Evolutionary conservation across 2,113 vertebrate species (phyloP), one percentile per base, ranked within the genome.

Genomic region (Zosterops hypoxanthus): DNA sequence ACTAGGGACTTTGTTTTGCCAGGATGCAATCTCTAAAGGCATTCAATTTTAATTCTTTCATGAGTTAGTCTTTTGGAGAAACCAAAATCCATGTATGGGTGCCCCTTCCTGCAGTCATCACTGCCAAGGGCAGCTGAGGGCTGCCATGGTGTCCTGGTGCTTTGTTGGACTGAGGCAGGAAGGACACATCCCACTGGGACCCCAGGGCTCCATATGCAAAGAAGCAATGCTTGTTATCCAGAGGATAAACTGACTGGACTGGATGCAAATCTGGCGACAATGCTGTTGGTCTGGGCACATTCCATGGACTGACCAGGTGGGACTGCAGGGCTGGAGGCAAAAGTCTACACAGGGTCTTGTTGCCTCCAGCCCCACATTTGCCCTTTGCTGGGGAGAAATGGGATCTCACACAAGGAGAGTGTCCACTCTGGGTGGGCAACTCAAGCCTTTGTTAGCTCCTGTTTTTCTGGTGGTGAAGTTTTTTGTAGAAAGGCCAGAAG

Each of bases 91-190:
- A 5, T 60, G 55, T 71, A 18, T 47, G 21, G 14, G 31, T 78
- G n/a, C 36, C 81, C 8, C 41, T 56, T 46, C 26, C 46, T 0
- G 2, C 29, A 65, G 33, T 24, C 5, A 0, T 33, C 29, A 20
- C 29, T 64, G 26, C 47, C 0, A 0, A 28, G 26, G 29, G n/a
- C 8, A 16, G 36, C 20, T 1, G 0, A 46, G 39, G 11, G 34
- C 52, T 7, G 1, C 26, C 0, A 0, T 17, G 41, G 53, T 72
- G 31, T 80, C 63, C 50, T 59, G 49, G 41, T 50, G 19, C 17
- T 92, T 78, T 39, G 25, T 3, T 71, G 39, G 18, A 26, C 42
- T 23, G 57, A 68, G 39, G 17, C 26, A 23, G 57, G 44, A 79
- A 33, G 12, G 23, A 64, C 0, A 1, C 1, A 1, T 61, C 24